Evolutionary conservation across 1,140 invertebrate genomes (phyloP).

Genomic region (Macrotrachela quadricornifera): DNA sequence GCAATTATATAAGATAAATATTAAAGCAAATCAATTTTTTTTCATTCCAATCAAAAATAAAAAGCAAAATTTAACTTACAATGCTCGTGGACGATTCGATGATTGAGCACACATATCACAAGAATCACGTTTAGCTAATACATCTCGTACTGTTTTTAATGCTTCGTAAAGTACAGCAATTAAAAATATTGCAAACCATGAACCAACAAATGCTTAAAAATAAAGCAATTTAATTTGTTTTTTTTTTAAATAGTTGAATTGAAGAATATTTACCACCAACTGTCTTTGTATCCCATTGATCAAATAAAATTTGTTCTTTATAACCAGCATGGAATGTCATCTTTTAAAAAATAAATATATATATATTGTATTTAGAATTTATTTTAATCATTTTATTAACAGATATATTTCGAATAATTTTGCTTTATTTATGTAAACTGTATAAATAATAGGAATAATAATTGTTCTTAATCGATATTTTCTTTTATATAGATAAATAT

Average conservation of each 20-base stretch:
- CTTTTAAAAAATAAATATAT: background rate
- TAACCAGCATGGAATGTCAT: constrained; percentile 7
- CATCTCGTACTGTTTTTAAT: constrained; percentile 12
- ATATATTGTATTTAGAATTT: no score
- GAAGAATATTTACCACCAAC: background rate
- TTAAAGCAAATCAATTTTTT: background rate
- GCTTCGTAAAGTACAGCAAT: constrained; percentile 13
- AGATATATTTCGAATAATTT: no score
- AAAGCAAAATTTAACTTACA: background rate
- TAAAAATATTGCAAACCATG: constrained; percentile 10
- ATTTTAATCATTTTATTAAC: no score
- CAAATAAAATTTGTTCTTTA: constrained; percentile 5
- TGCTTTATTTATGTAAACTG: no score
- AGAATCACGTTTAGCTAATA: background rate
- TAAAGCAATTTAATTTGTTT: no score
- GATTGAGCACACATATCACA: background rate
- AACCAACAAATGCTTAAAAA: constrained; percentile 9
- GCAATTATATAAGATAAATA: background rate
- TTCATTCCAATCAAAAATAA: background rate
- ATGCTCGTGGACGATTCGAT: background rate
- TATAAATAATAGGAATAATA: no score
- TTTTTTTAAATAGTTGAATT: background rate
- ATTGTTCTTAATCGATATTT: no score
- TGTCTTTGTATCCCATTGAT: constrained; percentile 7
- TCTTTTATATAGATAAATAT: no score